A percentile compares a stretch with the other conserved stretches of the same genome.
Evolutionary conservation across 2,888 invertebrate genomes (phyloP).

Genomic region (Pachydiplax longipennis): DNA sequence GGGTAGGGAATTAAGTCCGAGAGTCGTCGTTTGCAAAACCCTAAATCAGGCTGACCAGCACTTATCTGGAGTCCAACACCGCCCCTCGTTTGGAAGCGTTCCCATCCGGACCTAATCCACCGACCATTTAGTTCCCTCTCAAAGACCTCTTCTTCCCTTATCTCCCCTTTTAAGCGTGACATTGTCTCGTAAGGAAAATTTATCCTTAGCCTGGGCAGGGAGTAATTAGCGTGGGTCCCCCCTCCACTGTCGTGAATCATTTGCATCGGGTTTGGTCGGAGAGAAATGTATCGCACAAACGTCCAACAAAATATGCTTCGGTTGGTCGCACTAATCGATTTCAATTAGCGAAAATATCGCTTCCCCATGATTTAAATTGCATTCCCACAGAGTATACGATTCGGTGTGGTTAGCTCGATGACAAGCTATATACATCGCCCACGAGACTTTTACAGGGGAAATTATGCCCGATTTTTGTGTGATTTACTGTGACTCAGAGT

Average conservation of each 20-base stretch:
- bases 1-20: not conserved
- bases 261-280: not conserved
- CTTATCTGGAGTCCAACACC: conserved; percentile 40
- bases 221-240: conserved; percentile 20
- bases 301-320: no score
- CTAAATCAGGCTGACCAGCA: conserved; percentile 44
- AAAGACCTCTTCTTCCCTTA: not conserved
- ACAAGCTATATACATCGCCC: no score
- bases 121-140: conserved; percentile 16
- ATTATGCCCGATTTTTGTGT: no score
- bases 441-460: no score
- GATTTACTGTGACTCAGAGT: no score
- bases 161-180: conserved; percentile 18
- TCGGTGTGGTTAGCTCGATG: no score
- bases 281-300: no score
- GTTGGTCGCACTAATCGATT: no score
- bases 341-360: no score
- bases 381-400: no score
- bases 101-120: conserved; percentile 39
- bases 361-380: no score
- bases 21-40: conserved; percentile 40
- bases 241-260: not conserved
- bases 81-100: conserved; percentile 16
- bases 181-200: conserved; percentile 7
- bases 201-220: not conserved